phyloP scores from a whole-genome alignment of 2,113 vertebrate genomes.

The Amphilophus citrinellus region DNA sequence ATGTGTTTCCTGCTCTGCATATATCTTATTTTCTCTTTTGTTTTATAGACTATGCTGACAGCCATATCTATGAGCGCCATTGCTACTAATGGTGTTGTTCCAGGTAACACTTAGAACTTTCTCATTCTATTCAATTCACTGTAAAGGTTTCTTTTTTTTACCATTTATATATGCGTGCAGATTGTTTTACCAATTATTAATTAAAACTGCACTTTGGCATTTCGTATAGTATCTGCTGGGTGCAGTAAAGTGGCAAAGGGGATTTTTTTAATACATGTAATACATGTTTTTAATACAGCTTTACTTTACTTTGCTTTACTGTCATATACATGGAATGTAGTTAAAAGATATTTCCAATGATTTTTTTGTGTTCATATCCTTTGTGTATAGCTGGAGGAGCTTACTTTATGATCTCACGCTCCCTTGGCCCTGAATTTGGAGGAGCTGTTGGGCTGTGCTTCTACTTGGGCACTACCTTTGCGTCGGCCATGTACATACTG shows the following conservation, averaged over 20 bases:
- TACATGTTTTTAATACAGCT: neutral
- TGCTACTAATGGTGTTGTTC: slow-evolving; percentile 95
- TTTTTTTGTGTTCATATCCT: neutral
- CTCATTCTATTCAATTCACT: neutral
- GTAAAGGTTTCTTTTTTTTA: neutral
- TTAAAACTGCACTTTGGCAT: neutral
- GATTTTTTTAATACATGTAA: neutral
- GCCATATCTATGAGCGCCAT: slow-evolving; percentile 99
- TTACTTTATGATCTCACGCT: slow-evolving; percentile 99
- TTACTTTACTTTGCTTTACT: neutral
- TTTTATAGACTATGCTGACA: slow-evolving; percentile 91
- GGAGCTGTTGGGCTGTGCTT: slow-evolving; percentile 98
- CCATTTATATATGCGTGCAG: neutral
- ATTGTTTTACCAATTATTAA: neutral
- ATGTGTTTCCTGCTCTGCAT: neutral
- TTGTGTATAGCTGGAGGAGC: slow-evolving; percentile 90
- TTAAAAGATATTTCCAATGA: neutral
- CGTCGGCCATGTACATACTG: slow-evolving; percentile 97
- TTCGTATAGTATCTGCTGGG: neutral
- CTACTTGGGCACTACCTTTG: slow-evolving; percentile 97
- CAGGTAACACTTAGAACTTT: slow-evolving; percentile 81
- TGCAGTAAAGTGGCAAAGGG: neutral
- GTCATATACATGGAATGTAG: neutral
- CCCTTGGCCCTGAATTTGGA: slow-evolving; percentile 96
- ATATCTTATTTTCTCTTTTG: neutral